phyloP scores from a whole-genome alignment of 1,140 invertebrate genomes.

The Pogonognathellus flavescens region DNA sequence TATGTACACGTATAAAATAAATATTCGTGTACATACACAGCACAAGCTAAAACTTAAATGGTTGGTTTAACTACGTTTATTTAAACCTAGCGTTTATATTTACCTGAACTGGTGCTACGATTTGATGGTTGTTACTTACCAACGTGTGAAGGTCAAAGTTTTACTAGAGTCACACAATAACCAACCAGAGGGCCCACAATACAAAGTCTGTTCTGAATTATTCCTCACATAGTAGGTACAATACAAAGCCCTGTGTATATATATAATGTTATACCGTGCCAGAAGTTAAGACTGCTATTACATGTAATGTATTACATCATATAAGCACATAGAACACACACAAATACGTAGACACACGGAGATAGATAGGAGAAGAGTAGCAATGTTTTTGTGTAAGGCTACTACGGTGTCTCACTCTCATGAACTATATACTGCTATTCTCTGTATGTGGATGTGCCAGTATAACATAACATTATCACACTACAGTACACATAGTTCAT shows the following conservation, averaged over 20 bases:
- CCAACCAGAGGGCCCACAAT: constrained; percentile 48
- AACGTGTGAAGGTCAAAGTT: constrained; percentile 38
- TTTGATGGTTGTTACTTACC: constrained; percentile 26
- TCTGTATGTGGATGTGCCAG: no score
- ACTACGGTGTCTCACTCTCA: constrained; percentile 31
- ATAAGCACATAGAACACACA: constrained; percentile 35
- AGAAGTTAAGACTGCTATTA: background rate
- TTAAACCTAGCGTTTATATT: background rate
- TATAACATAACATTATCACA: no score
- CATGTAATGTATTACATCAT: constrained; percentile 39
- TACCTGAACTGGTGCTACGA: constrained; percentile 31
- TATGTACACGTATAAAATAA: no score
- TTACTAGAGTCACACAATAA: constrained; percentile 19
- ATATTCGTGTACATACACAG: no score
- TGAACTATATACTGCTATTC: background rate
- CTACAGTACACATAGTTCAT: no score
- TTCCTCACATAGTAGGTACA: no score
- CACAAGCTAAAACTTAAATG: no score
- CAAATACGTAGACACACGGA: background rate
- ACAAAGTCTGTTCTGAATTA: constrained; percentile 11
- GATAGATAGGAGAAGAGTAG: no score
- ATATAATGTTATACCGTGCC: no score
- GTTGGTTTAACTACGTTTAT: background rate
- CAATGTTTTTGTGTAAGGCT: background rate
- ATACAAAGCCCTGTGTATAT: no score